These are phyloP conservation scores for Okamejei kenojei DNA, from an alignment of 2,797 vertebrate genomes.

Conservation along the genomic window DNA sequence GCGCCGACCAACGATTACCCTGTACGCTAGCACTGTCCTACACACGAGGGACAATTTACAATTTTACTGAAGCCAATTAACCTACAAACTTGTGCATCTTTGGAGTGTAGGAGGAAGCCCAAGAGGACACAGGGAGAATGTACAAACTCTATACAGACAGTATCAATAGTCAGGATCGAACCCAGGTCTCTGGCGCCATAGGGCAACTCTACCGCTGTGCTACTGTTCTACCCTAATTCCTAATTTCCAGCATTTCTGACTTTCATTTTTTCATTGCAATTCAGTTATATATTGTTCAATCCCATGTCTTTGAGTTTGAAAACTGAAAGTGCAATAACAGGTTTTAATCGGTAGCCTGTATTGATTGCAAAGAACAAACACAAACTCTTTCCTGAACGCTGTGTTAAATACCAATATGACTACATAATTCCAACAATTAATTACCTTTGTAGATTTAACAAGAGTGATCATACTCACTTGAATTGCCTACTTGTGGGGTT, in stretches of 20 bases:
- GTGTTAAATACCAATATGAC: background rate
- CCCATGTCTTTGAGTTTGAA: background rate
- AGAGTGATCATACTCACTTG: background rate
- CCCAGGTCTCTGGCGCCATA: no score
- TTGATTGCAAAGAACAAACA: background rate
- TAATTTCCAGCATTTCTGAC: background rate
- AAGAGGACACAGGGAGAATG: no score
- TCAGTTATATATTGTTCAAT: background rate
- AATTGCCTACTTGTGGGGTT: background rate
- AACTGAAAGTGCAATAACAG: no score
- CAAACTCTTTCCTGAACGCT: background rate
- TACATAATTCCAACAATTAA: background rate
- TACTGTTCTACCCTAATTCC: background rate
- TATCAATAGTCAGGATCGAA: no score
- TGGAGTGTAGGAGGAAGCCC: no score
- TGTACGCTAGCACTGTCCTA: no score
- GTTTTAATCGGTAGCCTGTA: background rate
- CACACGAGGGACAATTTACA: no score
- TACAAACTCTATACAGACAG: no score
- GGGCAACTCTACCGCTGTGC: no score
- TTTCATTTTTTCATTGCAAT: background rate
- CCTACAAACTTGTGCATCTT: no score
- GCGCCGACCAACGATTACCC: no score
- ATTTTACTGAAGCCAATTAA: no score
- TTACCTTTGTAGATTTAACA: background rate